These are phyloP conservation scores for Tragopan temminckii DNA, from an alignment of 2,797 vertebrate species.

Conservation along the genomic window DNA sequence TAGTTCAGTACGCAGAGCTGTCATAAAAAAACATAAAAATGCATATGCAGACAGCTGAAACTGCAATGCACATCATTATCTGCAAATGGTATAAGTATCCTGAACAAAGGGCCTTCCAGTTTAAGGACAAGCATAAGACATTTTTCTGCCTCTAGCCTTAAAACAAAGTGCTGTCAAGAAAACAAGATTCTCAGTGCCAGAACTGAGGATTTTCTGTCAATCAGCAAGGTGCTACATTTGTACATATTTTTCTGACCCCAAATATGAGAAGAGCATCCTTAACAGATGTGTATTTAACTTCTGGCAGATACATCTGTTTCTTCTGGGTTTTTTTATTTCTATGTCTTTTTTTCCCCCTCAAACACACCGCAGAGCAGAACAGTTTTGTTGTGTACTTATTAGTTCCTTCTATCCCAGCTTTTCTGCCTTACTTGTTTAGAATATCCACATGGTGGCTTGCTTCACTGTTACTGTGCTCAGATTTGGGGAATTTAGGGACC, in stretches of 20 bases:
- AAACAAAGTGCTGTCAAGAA: constrained; percentile 91
- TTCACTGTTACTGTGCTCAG: constrained; percentile 3
- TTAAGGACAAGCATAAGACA: constrained; percentile 87
- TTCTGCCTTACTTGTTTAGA: constrained; percentile 18
- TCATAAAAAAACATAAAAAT: constrained; percentile 91
- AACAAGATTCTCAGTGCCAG: constrained; percentile 85
- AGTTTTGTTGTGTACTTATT: constrained; percentile 65
- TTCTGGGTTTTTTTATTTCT: constrained; percentile 52
- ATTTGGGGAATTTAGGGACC: neutral
- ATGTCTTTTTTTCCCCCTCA: constrained; percentile 57
- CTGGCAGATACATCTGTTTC: constrained; percentile 86
- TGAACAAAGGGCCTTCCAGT: constrained; percentile 87
- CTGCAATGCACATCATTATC: constrained; percentile 89
- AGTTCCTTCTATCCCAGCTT: constrained; percentile 39
- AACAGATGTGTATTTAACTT: constrained; percentile 87
- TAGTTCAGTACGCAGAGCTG: constrained; percentile 88
- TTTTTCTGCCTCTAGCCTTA: constrained; percentile 88
- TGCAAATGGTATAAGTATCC: constrained; percentile 89
- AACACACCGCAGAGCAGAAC: constrained; percentile 51
- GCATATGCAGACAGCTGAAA: constrained; percentile 90
- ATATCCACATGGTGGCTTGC: neutral
- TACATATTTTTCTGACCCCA: constrained; percentile 88
- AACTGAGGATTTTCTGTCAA: constrained; percentile 87
- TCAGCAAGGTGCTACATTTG: constrained; percentile 85
- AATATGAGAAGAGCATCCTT: constrained; percentile 84